Evolutionary conservation across 2,888 invertebrate species (phyloP).

Genomic region (Camponotus fellah): DNA sequence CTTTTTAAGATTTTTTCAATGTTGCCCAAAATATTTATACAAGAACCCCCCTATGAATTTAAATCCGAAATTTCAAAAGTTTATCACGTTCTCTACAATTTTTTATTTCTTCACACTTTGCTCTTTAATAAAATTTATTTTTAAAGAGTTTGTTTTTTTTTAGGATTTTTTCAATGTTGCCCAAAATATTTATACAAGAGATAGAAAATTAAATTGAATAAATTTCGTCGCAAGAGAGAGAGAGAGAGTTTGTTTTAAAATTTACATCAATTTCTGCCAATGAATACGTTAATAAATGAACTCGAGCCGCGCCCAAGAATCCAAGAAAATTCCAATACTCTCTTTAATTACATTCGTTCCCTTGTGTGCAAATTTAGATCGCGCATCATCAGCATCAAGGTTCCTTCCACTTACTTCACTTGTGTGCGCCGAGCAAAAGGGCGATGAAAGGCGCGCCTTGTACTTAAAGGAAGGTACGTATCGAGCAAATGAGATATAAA

Average conservation of each 20-base stretch:
- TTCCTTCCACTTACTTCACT: conserved; percentile 13
- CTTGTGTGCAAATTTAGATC: conserved; percentile 15
- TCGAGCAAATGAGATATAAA: conserved; percentile 56
- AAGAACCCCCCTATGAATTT: too few species aligned
- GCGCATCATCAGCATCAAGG: conserved; percentile 11
- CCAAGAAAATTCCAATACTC: neutral
- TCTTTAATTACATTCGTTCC: neutral
- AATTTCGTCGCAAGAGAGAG: neutral
- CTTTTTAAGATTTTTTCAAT: too few species aligned
- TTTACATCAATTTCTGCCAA: neutral
- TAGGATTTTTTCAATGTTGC: neutral
- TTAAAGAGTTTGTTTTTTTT: neutral
- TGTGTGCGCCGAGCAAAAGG: conserved; percentile 4
- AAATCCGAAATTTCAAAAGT: too few species aligned
- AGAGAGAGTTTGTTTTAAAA: neutral
- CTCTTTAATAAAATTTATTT: neutral
- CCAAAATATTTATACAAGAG: neutral
- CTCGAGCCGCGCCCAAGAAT: neutral
- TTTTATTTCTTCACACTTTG: too few species aligned
- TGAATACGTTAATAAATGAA: neutral
- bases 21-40: too few species aligned
- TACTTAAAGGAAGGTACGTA: conserved; percentile 42
- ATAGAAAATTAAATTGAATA: neutral
- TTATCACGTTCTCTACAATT: too few species aligned
- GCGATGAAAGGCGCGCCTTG: conserved; percentile 50